Base-by-base conservation (phyloP, 2,797 vertebrate genomes). In the Hippoglossus hippoglossus region DNA sequence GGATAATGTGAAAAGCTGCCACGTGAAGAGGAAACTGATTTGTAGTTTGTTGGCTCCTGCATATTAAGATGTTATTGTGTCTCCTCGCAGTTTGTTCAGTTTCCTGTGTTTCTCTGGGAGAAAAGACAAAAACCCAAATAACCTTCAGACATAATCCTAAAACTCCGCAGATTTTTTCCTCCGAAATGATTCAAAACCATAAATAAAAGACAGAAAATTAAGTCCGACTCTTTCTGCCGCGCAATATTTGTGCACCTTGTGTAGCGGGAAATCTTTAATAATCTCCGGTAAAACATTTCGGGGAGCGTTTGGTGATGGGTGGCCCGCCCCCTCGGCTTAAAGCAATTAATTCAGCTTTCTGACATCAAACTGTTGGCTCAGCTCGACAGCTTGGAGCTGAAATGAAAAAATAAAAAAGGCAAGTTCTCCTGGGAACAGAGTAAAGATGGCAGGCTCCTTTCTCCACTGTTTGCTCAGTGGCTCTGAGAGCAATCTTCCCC, bases 391-490 rank as follows among this genome's bases (percentile, higher is more conserved):
- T 96, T 96, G 95, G 95, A 96, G 96, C 95, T 85, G 93, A 95
- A 94, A 95, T 95, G 87, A 83, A 75, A 44, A 89, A 79, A 86
- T 71, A 81, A 89, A 82, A 44, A 87, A 82, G 95, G 95, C 95
- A 93, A 95, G 96, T 96, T 96, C 97, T 97, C 96, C 94, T 94
- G 97, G 96, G 97, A 97, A 96, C 95, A 94, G 95, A 91, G 85
- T 88, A 93, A 88, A 94, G 95, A 95, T 95, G 94, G 96, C 94
- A 92, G 93, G 92, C 94, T 96, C 95, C 95, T 96, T 96, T 94
- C 95, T 93, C 92, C 95, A 95, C 96, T 98, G 97, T 98, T 98
- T 98, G 96, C 96, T 97, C 94, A 96, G 93, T 94, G 95, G 95
- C 96, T 95, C 96, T 95, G 94, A 93, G 95, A 96, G 95, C 96